Evolutionary conservation across 1,140 invertebrate species (phyloP).

Genomic region (Temnothorax longispinosus): DNA sequence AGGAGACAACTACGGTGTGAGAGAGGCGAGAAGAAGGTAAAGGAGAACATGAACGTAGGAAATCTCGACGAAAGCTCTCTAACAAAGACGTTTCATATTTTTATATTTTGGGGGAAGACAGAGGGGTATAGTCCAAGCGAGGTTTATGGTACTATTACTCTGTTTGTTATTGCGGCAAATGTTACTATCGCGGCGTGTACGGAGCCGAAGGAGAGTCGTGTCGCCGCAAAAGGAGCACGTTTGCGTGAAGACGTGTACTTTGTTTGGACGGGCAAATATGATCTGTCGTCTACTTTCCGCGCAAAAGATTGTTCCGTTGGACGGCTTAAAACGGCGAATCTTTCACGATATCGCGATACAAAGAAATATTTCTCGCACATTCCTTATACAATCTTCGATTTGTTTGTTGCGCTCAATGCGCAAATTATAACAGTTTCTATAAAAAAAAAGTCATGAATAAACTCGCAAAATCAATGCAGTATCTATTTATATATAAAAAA

Average conservation of each 20-base stretch:
- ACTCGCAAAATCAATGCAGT: not conserved
- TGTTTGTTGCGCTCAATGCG: not conserved
- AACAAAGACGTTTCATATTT: conserved; percentile 63
- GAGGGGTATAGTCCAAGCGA: not conserved
- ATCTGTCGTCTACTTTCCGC: conserved; percentile 39
- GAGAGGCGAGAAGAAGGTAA: not conserved
- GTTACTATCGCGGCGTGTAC: conserved; percentile 45
- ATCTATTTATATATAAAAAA: not conserved
- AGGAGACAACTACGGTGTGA: not conserved
- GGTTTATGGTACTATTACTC: conserved; percentile 57
- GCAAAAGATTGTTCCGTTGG: conserved; percentile 13
- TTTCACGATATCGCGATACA: not conserved
- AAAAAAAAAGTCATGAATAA: not conserved
- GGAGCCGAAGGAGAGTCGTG: not conserved
- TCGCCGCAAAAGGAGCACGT: conserved; percentile 35
- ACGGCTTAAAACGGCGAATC: conserved; percentile 8
- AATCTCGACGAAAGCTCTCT: conserved; percentile 45
- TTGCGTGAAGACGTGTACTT: conserved; percentile 38
- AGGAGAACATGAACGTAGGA: not conserved
- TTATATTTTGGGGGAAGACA: conserved; percentile 56
- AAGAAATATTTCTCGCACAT: not conserved
- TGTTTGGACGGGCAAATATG: conserved; percentile 46
- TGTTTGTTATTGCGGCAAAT: conserved; percentile 66
- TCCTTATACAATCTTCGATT: conserved; percentile 14
- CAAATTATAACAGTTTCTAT: conserved; percentile 26